Evolutionary conservation across 1,140 invertebrate genomes (phyloP).

Genomic region (Drosophila burlai): DNA sequence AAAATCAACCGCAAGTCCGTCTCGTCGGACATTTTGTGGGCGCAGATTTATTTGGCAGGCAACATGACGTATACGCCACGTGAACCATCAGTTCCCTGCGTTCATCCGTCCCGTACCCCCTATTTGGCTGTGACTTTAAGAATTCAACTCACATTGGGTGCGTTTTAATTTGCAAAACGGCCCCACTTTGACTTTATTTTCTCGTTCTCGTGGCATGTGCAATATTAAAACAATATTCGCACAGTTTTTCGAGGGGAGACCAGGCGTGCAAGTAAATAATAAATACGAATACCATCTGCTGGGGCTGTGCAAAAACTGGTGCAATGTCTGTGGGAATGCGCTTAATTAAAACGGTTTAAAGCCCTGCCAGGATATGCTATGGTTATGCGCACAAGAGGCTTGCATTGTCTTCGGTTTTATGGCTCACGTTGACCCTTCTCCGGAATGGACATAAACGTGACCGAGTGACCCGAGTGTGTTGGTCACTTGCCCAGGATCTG

Average conservation of each 20-base stretch:
- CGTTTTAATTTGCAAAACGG: constrained; percentile 46
- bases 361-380: background rate
- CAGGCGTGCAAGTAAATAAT: constrained; percentile 52
- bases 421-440: constrained; percentile 7
- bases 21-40: constrained; percentile 24
- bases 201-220: constrained; percentile 13
- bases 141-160: constrained; percentile 5
- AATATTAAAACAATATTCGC: constrained; percentile 58
- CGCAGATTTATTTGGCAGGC: constrained; percentile 39
- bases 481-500: background rate
- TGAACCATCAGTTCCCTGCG: constrained; percentile 12
- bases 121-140: constrained; percentile 17
- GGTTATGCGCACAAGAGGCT: background rate
- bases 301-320: constrained; percentile 30
- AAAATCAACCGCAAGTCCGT: constrained; percentile 61
- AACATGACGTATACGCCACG: constrained; percentile 61
- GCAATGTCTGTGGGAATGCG: constrained; percentile 26
- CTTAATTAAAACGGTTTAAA: constrained; percentile 68
- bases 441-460: constrained; percentile 23
- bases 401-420: constrained; percentile 22
- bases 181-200: constrained; percentile 28
- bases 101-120: background rate
- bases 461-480: background rate
- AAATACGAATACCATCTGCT: constrained; percentile 41
- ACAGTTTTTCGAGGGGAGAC: background rate